Percentiles rank a stretch among this genome's conserved stretches.
These are phyloP conservation scores for Octodon degus DNA, from an alignment of 2,113 vertebrate genomes.

Conservation along the genomic window DNA sequence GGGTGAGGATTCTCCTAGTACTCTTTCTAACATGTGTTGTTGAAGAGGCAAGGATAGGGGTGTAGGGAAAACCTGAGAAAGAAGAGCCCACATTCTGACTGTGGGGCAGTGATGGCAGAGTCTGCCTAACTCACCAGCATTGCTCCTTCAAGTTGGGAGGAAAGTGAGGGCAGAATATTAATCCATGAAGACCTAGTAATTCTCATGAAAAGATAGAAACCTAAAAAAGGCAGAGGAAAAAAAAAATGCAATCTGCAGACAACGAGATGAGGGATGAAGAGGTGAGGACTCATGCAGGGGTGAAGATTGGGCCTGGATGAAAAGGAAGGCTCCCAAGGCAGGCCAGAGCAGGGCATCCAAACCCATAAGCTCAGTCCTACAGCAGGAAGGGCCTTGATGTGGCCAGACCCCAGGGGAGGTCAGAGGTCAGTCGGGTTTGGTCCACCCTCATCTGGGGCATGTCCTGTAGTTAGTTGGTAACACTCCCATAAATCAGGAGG, in stretches of 20 bases:
- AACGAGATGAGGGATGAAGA: background rate
- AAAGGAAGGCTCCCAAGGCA: accelerated
- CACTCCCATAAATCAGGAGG: background rate
- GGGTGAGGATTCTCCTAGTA: background rate
- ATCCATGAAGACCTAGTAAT: background rate
- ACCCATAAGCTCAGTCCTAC: too few species aligned
- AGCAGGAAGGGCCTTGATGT: background rate
- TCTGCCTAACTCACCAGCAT: background rate
- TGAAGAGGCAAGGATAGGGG: background rate
- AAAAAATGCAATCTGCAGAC: background rate
- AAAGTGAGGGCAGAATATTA: background rate
- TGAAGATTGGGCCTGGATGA: background rate
- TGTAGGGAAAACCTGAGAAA: background rate
- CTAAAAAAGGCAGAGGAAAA: background rate
- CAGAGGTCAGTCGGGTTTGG: too few species aligned
- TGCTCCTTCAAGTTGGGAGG: background rate
- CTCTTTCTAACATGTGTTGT: accelerated
- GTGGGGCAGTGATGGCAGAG: too few species aligned
- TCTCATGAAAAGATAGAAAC: background rate
- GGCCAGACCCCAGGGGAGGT: background rate
- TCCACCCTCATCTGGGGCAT: background rate
- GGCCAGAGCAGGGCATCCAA: accelerated
- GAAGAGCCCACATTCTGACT: too few species aligned
- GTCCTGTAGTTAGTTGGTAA: background rate
- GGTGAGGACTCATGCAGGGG: background rate